Evolutionary conservation across 2,113 vertebrate species (phyloP).

Genomic region (Phaethon lepturus): DNA sequence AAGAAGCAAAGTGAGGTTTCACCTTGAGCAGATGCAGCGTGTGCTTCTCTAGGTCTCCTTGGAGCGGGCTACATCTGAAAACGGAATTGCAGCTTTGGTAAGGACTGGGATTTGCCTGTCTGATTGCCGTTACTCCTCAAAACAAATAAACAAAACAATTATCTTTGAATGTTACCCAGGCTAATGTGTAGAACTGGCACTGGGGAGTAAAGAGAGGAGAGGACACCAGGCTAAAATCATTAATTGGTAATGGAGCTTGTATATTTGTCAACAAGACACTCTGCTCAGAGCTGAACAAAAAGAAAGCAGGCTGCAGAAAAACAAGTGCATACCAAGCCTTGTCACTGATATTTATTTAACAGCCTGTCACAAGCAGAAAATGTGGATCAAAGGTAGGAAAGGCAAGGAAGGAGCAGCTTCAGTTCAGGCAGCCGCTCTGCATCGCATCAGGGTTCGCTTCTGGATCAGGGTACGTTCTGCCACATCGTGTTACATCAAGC

Average conservation of each 20-base stretch:
- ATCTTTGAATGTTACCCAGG: constrained; percentile 45
- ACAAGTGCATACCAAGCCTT: constrained; percentile 11
- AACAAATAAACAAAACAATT: constrained; percentile 56
- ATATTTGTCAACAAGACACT: constrained; percentile 23
- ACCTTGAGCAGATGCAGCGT: not conserved
- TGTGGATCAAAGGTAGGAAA: constrained; percentile 55
- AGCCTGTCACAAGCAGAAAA: constrained; percentile 39
- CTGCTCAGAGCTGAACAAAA: not conserved
- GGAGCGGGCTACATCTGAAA: not conserved
- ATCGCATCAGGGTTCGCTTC: constrained; percentile 34
- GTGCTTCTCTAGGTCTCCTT: not conserved
- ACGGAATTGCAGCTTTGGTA: not conserved
- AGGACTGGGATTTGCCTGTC: constrained; percentile 41
- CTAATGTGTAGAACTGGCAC: constrained; percentile 22
- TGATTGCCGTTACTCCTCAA: constrained; percentile 5
- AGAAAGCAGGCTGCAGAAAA: constrained; percentile 20
- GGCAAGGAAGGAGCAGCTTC: constrained; percentile 32
- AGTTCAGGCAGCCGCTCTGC: constrained; percentile 26
- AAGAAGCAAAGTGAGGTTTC: not conserved
- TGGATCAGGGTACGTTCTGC: constrained; percentile 52
- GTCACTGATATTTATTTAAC: constrained; percentile 41
- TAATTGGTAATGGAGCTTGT: constrained; percentile 51
- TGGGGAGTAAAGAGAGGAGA: constrained; percentile 18
- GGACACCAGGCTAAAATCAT: constrained; percentile 30
- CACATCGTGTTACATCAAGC: constrained; percentile 47